Evolutionary conservation across 2,113 vertebrate species (phyloP), one percentile per base, ranked within the genome.

Genomic region (Leptobrachium ailaonicum): DNA sequence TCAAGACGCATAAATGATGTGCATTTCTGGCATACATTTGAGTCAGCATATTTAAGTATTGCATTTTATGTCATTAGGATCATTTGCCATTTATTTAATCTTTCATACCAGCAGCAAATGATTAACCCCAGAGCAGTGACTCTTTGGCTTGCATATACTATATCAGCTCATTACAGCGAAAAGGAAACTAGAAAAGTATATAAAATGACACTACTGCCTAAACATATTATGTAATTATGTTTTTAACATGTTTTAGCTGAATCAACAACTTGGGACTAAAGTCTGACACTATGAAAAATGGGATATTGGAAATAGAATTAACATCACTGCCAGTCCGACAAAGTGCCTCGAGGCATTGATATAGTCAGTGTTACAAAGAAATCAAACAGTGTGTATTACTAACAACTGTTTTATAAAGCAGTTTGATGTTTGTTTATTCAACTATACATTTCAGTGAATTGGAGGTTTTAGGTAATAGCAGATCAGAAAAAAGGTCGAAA

Each of bases 171-270:
- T 75, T 75, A 45, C 74, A 41, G 32, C 32, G 10, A 75, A 75
- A 66, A 66, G 2, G 8, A 76, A 13, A 71, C 45, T 41, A 41
- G 44, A 66, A 50, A 67, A 76, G 50, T 32, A 76, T 41, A 43
- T 67, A 53, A 54, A 12, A 54, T 67, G 5, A 66, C 47, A 76
- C 67, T 67, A 67, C 13, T 10, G 47, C 1, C 6, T 71, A 73
- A 41, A 41, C 41, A 42, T 43, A 73, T 73, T 60, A 73, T 73
- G 71, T 73, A 73, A 77, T 68, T 69, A 44, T 77, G 10, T 77
- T 43, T 58, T 67, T 77, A 44, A 56, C 75, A 69, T 69, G 66
- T 58, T 69, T 69, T 69, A 69, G 66, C 75, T 69, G 66, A 77
- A 58, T 77, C 75, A 69, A 60, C 64, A 77, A 14, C 45, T 76